phyloP scores from a whole-genome alignment of 2,113 vertebrate species.

The Seriola quinqueradiata region DNA sequence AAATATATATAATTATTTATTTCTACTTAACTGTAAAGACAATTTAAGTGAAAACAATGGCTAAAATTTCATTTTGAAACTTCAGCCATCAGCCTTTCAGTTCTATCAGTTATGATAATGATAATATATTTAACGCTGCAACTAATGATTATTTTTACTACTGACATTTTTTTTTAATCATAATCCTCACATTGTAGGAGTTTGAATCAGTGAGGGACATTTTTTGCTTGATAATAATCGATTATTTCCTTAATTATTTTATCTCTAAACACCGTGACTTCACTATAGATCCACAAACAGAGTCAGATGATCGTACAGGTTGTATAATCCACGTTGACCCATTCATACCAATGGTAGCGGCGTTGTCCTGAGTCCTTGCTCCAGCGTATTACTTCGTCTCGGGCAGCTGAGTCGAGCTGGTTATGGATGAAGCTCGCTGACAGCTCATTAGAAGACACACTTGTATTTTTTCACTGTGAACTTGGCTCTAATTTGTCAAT shows the following conservation, averaged over 20 bases:
- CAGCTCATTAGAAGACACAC: constrained; percentile 2
- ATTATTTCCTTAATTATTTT: too few relatives aligned
- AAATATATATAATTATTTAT: too few relatives aligned
- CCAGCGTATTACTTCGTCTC: neutral
- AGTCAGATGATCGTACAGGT: too few relatives aligned
- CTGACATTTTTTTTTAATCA: neutral
- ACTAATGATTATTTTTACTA: too few relatives aligned
- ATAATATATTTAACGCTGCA: neutral
- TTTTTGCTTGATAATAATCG: too few relatives aligned
- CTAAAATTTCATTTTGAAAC: neutral
- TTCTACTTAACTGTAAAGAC: neutral
- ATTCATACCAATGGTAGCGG: neutral
- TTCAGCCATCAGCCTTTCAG: too few relatives aligned
- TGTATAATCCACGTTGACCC: neutral
- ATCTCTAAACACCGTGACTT: too few relatives aligned
- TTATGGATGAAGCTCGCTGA: neutral
- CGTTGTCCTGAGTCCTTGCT: neutral
- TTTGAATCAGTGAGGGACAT: neutral
- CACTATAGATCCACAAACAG: too few relatives aligned
- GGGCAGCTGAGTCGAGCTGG: neutral
- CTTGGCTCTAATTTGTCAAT: neutral
- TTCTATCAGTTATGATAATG: neutral
- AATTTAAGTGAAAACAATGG: neutral
- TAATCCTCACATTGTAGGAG: neutral
- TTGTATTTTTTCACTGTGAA: neutral